Evolutionary conservation across 2,797 vertebrate genomes (phyloP), one percentile per base, ranked within the genome.

Genomic region (Galago senegalensis): DNA sequence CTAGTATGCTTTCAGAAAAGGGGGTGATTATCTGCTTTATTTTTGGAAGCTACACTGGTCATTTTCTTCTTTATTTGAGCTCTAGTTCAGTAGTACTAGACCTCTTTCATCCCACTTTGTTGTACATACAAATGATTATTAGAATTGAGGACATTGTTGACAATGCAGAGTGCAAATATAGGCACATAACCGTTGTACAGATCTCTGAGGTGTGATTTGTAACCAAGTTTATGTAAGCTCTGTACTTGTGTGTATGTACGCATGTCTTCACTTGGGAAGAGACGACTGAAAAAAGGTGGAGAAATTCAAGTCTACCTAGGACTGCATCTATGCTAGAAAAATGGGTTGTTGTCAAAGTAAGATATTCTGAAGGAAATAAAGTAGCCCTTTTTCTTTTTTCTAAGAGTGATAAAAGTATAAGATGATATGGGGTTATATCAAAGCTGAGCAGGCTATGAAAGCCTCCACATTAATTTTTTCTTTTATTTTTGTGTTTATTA

Each of bases 401-500:
- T 73, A 56, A 9, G 18, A 58, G 3, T 40, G 25, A 4, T 29
- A 56, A 56, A 56, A 56, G 18, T 14, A 0, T 76, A 49, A 25
- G 7, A 16, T 10, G 1, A 4, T 65, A 20, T 27, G 43, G 65
- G 18, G 58, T 61, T 82, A 17, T 27, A 92, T 63, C 94, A 88
- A 92, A 90, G 96, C 80, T 20, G 73, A 89, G 46, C 73, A 76
- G 76, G 4, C 43, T 86, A 4, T 63, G 65, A 91, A 90, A n/a
- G 46, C 56, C 56, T 58, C 60, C 46, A 0, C 11, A 1, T 43
- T 70, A 6, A 49, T 23, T 67, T 94, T 93, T 95, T 70, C 95
- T 86, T 84, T 53, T 40, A 16, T 95, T 0, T 72, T 61, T 98
- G 25, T 97, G 82, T 94, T 73, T 40, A 75, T 76, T 87, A 82